These are phyloP conservation scores for Paguma larvata DNA, from an alignment of 2,797 vertebrate species.

Conservation along the genomic window DNA sequence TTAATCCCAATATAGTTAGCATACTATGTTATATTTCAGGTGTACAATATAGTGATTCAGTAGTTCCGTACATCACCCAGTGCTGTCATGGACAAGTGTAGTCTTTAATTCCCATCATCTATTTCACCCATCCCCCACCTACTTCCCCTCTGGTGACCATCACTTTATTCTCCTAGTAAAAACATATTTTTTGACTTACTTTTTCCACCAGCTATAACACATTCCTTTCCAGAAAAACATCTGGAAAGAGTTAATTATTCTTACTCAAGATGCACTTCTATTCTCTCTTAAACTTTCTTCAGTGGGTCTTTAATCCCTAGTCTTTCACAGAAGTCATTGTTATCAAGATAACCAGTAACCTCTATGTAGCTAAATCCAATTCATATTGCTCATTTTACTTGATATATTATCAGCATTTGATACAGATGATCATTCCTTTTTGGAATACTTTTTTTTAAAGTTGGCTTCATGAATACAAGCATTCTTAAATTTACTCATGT, in stretches of 20 bases:
- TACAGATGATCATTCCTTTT: neutral
- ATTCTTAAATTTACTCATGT: neutral
- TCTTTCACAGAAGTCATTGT: neutral
- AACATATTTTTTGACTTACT: neutral
- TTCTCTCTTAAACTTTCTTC: neutral
- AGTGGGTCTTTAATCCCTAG: neutral
- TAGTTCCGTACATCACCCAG: neutral
- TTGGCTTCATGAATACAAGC: neutral
- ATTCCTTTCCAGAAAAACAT: neutral
- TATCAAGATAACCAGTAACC: neutral
- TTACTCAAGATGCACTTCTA: neutral
- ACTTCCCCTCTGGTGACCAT: neutral
- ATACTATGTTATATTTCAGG: neutral
- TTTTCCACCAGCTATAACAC: neutral
- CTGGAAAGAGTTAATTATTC: neutral
- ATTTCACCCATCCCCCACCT: neutral
- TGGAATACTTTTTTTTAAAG: neutral
- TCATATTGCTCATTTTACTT: neutral
- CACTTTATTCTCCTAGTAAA: neutral
- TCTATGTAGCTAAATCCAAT: neutral
- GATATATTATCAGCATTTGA: neutral
- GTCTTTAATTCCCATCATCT: neutral
- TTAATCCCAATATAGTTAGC: neutral
- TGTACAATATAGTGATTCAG: neutral
- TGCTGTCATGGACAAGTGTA: neutral